Base-by-base conservation (phyloP, 1,140 invertebrate genomes). In the Trinorchestia longiramus region DNA sequence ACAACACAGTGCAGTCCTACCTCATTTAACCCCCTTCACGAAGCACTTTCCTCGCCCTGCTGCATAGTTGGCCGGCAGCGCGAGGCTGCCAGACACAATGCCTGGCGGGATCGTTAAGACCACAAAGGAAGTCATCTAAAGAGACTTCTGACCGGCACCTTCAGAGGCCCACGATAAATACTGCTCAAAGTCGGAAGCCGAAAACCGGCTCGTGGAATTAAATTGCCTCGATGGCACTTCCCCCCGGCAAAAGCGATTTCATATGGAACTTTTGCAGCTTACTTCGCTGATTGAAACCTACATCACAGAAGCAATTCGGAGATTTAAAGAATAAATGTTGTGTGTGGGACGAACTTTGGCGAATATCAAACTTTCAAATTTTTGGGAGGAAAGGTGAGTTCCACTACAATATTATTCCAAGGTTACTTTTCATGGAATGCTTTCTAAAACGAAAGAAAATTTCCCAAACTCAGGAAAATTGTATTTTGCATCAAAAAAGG, bases 111-210 rank as follows among this genome's bases (percentile, higher is more conserved):
- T 90, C 88, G 88, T 90, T 90, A 90, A 41, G n/a, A 43, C 88
- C 88, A 90, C 88, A 90, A 90, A 90, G 88, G 88, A 90, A 90
- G 88, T 90, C 88, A 90, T 90, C 88, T 90, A 90, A 77, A 90
- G 88, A 90, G 88, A 42, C 88, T 90, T 90, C 41, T 43, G 88
- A 90, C 88, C n/a, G 88, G 88, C 88, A 90, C 88, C 88, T 90
- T 77, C 88, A 42, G 88, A 90, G 88, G 43, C 88, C 43, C 88
- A 43, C 88, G 36, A 43, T 90, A 90, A 90, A 90, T 90, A 41
- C 88, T 42, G 41, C 88, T 90, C 88, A 90, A 90, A 90, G 41
- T 41, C 43, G 88, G 41, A 90, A 77, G n/a, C 43, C 43, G 11
- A 42, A 90, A 90, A 90, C 88, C 43, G 88, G 88, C 88, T 87